Conservation (phyloP, 2,113 vertebrate genomes). For the Geococcyx californianus region DNA sequence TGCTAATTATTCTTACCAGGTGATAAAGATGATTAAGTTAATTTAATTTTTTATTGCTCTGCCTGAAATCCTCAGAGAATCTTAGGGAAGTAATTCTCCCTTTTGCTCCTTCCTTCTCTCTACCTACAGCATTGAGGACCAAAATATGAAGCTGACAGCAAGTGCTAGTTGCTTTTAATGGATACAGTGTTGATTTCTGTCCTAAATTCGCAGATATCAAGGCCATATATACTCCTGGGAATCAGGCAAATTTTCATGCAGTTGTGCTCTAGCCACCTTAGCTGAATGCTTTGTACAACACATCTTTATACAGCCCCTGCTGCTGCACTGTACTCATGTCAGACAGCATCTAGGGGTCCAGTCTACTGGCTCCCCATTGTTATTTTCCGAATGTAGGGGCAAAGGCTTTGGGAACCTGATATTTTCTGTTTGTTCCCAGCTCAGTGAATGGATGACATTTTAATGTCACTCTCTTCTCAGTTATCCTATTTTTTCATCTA, state of each 20-base stretch:
- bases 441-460: not conserved
- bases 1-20: constrained; percentile 74
- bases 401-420: not conserved
- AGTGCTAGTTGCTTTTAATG: not conserved
- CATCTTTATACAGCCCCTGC: not conserved
- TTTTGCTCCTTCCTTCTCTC: not conserved
- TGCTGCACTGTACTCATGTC: not conserved
- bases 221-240: not conserved
- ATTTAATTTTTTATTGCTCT: constrained; percentile 66
- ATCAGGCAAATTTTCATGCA: not conserved
- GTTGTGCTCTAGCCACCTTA: not conserved
- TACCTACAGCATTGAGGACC: not conserved
- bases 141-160: not conserved
- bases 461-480: not conserved
- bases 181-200: not conserved
- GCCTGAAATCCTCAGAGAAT: constrained; percentile 35
- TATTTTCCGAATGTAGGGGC: not conserved
- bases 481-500: not conserved
- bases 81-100: constrained; percentile 17
- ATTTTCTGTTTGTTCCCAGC: not conserved
- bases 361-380: fast-evolving
- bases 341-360: not conserved
- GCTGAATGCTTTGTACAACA: not conserved
- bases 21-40: constrained; percentile 67
- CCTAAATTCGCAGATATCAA: not conserved